Conservation (phyloP, 92 coral and sea anemone species). For the Bergia sp. region DNA sequence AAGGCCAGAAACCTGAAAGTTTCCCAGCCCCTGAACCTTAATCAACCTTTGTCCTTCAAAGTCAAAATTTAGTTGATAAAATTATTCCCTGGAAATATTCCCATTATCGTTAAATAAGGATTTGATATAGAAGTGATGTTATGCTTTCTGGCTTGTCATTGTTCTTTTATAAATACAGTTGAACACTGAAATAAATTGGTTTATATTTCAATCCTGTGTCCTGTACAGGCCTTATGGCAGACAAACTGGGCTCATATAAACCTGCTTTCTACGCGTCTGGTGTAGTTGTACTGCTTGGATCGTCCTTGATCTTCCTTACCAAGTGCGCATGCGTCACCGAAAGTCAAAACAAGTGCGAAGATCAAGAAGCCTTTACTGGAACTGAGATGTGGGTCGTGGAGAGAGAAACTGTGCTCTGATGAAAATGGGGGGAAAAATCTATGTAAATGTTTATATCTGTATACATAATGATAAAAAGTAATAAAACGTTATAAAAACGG, state of each 20-base stretch:
- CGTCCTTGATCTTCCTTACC: conserved; percentile 14
- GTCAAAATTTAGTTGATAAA: too few species aligned
- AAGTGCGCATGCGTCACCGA: conserved; percentile 8
- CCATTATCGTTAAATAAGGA: too few species aligned
- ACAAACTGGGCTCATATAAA: conserved; percentile 11
- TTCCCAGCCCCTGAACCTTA: too few species aligned
- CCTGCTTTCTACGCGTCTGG: conserved; percentile 38
- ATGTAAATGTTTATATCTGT: too few species aligned
- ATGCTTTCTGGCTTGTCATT: not conserved
- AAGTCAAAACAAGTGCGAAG: not conserved
- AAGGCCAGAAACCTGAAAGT: too few species aligned
- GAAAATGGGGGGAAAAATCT: not conserved
- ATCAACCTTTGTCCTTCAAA: too few species aligned
- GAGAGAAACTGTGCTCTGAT: conserved; percentile 32
- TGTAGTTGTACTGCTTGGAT: not conserved
- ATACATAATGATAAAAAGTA: too few species aligned
- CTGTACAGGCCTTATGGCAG: conserved; percentile 26
- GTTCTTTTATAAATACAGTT: not conserved
- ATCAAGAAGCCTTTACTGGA: not conserved
- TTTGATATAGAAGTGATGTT: not conserved
- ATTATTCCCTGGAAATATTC: too few species aligned
- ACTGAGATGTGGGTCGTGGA: not conserved
- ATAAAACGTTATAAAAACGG: not conserved
- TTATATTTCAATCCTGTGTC: not conserved
- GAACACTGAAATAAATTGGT: not conserved